Evolutionary conservation across 2,113 vertebrate species (phyloP), one percentile per base, ranked within the genome.

Genomic region (Callipepla californica): DNA sequence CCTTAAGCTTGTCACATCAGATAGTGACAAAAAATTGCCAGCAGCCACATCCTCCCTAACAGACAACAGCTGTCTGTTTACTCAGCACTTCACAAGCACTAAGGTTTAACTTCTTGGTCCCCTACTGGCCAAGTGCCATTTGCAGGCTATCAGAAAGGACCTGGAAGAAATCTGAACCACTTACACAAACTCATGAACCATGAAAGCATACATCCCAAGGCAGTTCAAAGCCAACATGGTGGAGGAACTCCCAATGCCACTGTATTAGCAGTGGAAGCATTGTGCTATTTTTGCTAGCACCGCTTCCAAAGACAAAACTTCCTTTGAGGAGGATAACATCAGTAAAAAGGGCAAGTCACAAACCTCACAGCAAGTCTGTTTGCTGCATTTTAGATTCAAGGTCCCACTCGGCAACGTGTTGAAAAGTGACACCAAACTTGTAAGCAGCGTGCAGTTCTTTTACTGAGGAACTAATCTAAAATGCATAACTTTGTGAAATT

Each of bases 241-340:
- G 66, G 44, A 67, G 47, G 32, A 87, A 57, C 44, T 38, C 47
- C 30, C 30, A 61, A 10, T 13, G 30, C 38, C 47, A 55, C 47
- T 73, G 36, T 26, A 38, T 42, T 30, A 28, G n/a, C 21, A 81
- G 21, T 4, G 44, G 22, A 7, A 86, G 38, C 19, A 59, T 38
- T 8, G 16, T 19, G 40, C 14, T 62, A 61, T 23, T 91, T 76
- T 34, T 65, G 50, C 20, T 84, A 76, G 44, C n/a, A 34, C 0
- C 57, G 57, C 21, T 86, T 67, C 42, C 28, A 76, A 83, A 85
- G 45, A 90, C 44, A 85, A 23, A 84, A 88, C 34, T 26, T 72
- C 21, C 28, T 74, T 10, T 61, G 57, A 83, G 4, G 11, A 89
- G 84, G 73, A 47, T 0, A 3, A 57, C 9, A 68, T n/a, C 13